Evolutionary conservation across 2,888 invertebrate species (phyloP).

Genomic region (Tiliacea citrago): DNA sequence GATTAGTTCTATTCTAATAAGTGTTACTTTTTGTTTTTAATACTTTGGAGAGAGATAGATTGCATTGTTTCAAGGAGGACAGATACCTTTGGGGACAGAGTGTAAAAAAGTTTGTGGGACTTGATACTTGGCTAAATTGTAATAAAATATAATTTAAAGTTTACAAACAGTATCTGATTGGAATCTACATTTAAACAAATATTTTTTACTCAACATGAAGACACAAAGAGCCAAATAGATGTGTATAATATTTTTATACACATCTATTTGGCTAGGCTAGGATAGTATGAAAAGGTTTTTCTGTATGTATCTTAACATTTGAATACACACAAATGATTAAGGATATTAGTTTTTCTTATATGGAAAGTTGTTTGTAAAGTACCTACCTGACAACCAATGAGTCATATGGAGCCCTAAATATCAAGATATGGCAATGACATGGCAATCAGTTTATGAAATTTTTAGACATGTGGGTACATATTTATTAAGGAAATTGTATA

Average conservation of each 20-base stretch:
- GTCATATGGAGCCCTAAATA: constrained; percentile 31
- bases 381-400: constrained; percentile 7
- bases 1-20: neutral
- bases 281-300: neutral
- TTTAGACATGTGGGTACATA: neutral
- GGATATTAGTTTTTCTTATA: constrained; percentile 2
- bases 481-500: neutral
- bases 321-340: neutral
- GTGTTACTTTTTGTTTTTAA: neutral
- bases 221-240: neutral
- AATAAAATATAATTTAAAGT: neutral
- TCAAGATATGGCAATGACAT: neutral
- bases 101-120: too few species aligned
- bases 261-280: too few species aligned
- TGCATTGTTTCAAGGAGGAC: neutral
- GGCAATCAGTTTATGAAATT: neutral
- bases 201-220: constrained; percentile 11
- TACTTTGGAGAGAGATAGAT: too few species aligned
- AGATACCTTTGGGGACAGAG: too few species aligned
- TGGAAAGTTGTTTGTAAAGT: constrained; percentile 20
- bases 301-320: neutral
- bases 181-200: neutral
- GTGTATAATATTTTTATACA: neutral
- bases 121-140: neutral
- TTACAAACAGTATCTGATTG: neutral